A percentile compares a stretch with the other conserved stretches of the same genome.
Evolutionary conservation across 1,140 invertebrate species (phyloP).

Genomic region (Octopus sinensis): DNA sequence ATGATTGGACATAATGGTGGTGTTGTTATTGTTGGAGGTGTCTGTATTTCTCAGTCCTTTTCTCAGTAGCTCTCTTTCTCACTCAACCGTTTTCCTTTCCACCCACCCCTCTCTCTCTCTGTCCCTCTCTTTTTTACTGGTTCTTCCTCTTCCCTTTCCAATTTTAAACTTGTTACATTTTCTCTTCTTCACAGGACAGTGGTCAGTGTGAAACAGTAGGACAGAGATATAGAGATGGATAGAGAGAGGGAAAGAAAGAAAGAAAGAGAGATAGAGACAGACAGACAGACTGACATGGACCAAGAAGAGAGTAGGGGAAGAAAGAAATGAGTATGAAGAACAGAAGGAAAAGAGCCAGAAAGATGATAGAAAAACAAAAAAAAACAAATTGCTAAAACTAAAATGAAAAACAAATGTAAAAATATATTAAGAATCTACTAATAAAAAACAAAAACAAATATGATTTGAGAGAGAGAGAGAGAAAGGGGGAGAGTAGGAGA

Average conservation of each 20-base stretch:
- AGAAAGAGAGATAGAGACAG: background rate
- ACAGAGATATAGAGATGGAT: background rate
- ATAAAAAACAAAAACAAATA: too few relatives aligned
- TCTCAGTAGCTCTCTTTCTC: background rate
- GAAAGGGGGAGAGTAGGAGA: too few relatives aligned
- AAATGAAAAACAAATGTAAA: too few relatives aligned
- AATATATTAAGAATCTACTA: too few relatives aligned
- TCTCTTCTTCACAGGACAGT: background rate
- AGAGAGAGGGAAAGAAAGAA: background rate
- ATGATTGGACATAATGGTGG: background rate
- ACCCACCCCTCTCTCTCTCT: background rate
- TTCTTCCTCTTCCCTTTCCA: background rate
- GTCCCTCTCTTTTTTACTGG: background rate
- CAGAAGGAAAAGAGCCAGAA: background rate
- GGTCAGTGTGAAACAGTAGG: background rate
- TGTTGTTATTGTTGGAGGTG: too few relatives aligned
- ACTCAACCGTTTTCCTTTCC: background rate
- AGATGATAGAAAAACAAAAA: background rate
- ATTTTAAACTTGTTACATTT: background rate
- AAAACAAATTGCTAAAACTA: too few relatives aligned
- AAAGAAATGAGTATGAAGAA: background rate
- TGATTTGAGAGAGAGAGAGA: too few relatives aligned
- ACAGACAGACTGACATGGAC: background rate
- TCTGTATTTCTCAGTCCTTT: background rate
- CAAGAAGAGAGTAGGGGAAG: background rate